Base-by-base conservation (phyloP, 2,797 vertebrate species). In the Alcedo quadribrachys region DNA sequence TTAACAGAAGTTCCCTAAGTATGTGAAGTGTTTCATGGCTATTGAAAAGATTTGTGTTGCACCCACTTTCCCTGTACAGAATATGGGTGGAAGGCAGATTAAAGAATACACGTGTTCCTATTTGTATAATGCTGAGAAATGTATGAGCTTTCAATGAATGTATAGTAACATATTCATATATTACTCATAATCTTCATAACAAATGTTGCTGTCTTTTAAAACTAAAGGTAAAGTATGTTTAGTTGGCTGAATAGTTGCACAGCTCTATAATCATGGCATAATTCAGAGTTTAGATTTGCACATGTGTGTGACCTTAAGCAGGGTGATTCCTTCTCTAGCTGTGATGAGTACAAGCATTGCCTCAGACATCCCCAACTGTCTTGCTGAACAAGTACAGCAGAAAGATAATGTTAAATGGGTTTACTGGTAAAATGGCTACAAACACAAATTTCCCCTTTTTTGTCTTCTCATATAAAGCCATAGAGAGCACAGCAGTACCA, bases 311-410 rank as follows among this genome's bases (percentile, higher is more conserved):
- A 18, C 24, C n/a, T 66, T 25, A 14, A 37, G 18, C 43, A 50
- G 37, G 19, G 27, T 4, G 15, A 19, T 77, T 65, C 30, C 45
- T 66, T 15, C 30, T 35, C n/a, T 22, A 50, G 20, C 13, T 43
- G 5, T 3, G n/a, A 22, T 18, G 28, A 30, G 76, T 4, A n/a
- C 0, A 2, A 66, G 57, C 82, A 58, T 25, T 11, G 32, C 53
- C 60, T 25, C 2, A 2, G 27, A 40, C 3, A 0, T 14, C 33
- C 61, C 60, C 9, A 37, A 8, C 37, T 62, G 63, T 13, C 69
- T 37, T 68, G 85, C 75, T 48, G 37, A 48, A 10, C 30, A 75
- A 65, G 25, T 3, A 5, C 42, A 17, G 54, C 60, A 76, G 28
- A 77, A 45, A 61, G 11, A 19, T 63, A 16, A 14, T 11, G 14